Conservation (phyloP, 64 coral and sea anemone genomes). For the Orbicella faveolata region DNA sequence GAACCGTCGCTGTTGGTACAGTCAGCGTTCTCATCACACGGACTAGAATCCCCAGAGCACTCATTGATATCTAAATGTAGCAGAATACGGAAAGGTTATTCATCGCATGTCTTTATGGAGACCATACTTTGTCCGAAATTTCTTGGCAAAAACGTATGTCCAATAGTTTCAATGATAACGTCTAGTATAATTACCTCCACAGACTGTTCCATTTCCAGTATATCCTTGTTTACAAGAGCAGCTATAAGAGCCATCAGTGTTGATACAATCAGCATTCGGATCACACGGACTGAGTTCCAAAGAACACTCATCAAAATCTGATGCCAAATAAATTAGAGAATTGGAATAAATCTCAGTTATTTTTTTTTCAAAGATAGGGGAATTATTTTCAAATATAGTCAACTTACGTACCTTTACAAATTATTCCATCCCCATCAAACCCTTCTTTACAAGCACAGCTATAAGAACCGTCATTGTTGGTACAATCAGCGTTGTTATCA, state of each 20-base stretch:
- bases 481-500: constrained; percentile 27
- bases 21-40: constrained; percentile 18
- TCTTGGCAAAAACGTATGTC: too few species aligned
- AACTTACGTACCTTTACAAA: constrained; percentile 15
- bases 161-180: background rate
- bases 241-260: constrained; percentile 39
- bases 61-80: constrained; percentile 27
- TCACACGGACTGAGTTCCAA: constrained; percentile 27
- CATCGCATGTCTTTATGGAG: too few species aligned
- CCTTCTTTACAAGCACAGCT: constrained; percentile 6
- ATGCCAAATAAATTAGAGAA: background rate
- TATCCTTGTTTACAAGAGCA: constrained; percentile 63
- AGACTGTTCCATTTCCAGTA: constrained; percentile 18
- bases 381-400: background rate
- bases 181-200: constrained; percentile 10
- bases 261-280: constrained; percentile 42
- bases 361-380: too few species aligned
- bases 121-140: too few species aligned
- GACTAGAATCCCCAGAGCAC: background rate
- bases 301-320: constrained; percentile 63
- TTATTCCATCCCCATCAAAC: constrained; percentile 3
- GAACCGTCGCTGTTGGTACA: constrained; percentile 17
- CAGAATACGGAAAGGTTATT: background rate
- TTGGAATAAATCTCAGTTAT: background rate
- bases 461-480: constrained; percentile 17